phyloP scores from a whole-genome alignment of 2,113 vertebrate genomes.

The Aldabrachelys gigantea region DNA sequence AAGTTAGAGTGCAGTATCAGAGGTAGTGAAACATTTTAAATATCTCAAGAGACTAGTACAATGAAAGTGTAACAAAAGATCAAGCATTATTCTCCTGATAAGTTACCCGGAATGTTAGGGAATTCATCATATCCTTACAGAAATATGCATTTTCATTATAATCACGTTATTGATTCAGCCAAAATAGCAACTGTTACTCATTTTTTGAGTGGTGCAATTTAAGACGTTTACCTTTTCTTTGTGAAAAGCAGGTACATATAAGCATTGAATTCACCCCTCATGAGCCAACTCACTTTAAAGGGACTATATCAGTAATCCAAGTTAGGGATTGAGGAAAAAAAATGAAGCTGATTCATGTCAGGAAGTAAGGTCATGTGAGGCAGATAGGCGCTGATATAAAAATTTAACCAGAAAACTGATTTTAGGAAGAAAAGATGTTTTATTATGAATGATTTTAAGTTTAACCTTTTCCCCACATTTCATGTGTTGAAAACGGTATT shows the following conservation, averaged over 20 bases:
- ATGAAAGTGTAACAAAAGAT: not conserved
- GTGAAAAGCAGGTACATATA: not conserved
- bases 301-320: not conserved
- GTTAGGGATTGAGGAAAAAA: fast-evolving
- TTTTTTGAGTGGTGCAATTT: fast-evolving
- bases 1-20: not conserved
- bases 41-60: not conserved
- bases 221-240: not conserved
- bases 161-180: not conserved
- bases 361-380: not conserved
- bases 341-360: fast-evolving
- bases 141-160: fast-evolving
- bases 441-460: not conserved
- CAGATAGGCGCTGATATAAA: not conserved
- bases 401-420: not conserved
- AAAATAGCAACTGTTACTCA: not conserved
- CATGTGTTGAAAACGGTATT: not conserved
- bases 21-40: not conserved
- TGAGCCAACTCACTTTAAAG: fast-evolving
- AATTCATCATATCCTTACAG: not conserved
- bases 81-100: not conserved
- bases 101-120: not conserved
- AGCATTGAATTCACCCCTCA: not conserved
- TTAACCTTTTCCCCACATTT: fast-evolving
- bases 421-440: not conserved